Evolutionary conservation across 2,888 invertebrate species (phyloP).

Genomic region (Pinctada fucata): DNA sequence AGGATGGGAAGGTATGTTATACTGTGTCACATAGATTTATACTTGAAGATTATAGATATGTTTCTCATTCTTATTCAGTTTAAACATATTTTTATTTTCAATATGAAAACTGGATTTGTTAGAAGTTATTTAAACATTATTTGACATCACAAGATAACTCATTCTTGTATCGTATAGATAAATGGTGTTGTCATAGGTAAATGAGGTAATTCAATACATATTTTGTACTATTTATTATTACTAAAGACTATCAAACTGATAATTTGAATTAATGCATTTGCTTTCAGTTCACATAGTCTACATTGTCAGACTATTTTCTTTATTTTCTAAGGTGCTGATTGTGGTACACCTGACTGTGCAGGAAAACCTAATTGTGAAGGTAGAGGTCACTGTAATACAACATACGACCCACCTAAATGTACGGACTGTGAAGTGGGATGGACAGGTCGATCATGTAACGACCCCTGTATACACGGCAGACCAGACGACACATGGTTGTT

Average conservation of each 20-base stretch:
- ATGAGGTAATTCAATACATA: too few species aligned
- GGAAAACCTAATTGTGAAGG: slow-evolving; percentile 57
- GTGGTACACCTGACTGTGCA: slow-evolving; percentile 61
- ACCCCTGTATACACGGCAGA: slow-evolving; percentile 62
- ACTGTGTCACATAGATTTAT: background rate
- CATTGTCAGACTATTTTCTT: background rate
- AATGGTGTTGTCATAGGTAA: too few species aligned
- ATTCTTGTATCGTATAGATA: too few species aligned
- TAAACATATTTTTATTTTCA: too few species aligned
- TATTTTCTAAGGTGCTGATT: slow-evolving; percentile 53
- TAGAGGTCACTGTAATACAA: slow-evolving; percentile 55
- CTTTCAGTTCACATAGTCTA: too few species aligned
- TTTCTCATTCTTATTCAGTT: too few species aligned
- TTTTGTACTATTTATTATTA: too few species aligned
- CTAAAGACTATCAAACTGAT: too few species aligned
- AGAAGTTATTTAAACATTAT: too few species aligned
- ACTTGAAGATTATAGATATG: background rate
- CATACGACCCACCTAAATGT: slow-evolving; percentile 57
- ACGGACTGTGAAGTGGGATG: slow-evolving; percentile 55
- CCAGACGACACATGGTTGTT: slow-evolving; percentile 41
- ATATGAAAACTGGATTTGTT: too few species aligned
- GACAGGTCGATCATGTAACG: slow-evolving; percentile 65
- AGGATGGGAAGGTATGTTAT: slow-evolving; percentile 62
- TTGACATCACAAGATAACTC: too few species aligned
- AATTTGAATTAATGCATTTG: too few species aligned